phyloP scores from a whole-genome alignment of 2,113 vertebrate species.

The Eurystomus gularis region DNA sequence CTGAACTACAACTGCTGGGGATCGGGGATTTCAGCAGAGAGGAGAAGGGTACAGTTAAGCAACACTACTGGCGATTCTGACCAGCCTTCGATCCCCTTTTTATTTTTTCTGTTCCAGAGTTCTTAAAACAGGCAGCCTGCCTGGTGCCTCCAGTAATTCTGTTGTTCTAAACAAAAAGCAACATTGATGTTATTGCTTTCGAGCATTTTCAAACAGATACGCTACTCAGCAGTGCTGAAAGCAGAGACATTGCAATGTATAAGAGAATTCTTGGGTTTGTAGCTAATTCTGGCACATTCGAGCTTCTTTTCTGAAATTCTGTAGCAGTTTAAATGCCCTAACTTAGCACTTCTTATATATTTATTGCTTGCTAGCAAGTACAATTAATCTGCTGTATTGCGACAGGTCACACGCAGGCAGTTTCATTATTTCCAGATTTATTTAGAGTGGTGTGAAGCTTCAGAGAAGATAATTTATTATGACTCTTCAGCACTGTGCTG shows the following conservation, averaged over 20 bases:
- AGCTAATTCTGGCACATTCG: neutral
- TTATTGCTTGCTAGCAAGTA: neutral
- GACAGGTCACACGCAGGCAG: neutral
- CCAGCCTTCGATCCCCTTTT: neutral
- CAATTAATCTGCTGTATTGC: neutral
- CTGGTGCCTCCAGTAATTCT: neutral
- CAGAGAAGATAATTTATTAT: neutral
- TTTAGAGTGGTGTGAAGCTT: neutral
- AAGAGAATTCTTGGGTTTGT: neutral
- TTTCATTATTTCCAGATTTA: neutral
- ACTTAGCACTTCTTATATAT: neutral
- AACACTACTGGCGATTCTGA: neutral
- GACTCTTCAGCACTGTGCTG: neutral
- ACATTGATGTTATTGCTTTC: neutral
- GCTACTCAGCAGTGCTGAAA: neutral
- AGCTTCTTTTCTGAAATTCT: neutral
- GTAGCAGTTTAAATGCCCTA: neutral
- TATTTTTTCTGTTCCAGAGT: neutral
- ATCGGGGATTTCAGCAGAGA: neutral
- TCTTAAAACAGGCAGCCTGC: neutral
- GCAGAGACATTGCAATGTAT: neutral
- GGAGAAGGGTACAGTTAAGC: neutral
- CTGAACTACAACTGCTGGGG: neutral
- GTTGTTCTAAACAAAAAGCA: neutral
- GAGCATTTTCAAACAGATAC: neutral